Conservation (phyloP, 2,113 vertebrate species). For the Melanerpes aurifrons region DNA sequence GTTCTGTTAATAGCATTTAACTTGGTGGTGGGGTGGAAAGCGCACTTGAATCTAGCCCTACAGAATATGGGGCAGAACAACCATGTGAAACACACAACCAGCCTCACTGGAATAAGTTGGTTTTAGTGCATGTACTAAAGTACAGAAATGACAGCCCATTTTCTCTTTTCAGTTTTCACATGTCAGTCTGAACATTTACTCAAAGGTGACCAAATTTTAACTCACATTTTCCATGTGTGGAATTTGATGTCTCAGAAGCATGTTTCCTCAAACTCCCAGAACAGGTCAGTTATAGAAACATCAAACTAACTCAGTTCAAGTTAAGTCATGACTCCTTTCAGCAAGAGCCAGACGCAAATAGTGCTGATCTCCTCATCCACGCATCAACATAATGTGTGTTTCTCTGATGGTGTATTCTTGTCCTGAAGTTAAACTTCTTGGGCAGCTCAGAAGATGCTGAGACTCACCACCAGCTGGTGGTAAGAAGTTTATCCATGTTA, state of each 20-base stretch:
- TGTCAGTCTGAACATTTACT: background rate
- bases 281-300: background rate
- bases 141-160: background rate
- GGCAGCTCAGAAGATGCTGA: background rate
- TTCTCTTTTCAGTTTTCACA: background rate
- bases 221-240: background rate
- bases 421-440: background rate
- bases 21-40: background rate
- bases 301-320: background rate
- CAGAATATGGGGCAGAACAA: background rate
- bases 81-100: rapidly evolving
- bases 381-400: background rate
- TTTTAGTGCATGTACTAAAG: background rate
- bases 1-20: background rate
- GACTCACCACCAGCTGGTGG: rapidly evolving
- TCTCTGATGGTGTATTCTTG: background rate
- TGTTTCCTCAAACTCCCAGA: background rate
- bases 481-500: background rate
- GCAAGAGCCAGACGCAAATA: background rate
- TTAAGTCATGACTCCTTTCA: background rate
- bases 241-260: background rate
- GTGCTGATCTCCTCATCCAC: background rate
- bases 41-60: background rate
- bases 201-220: background rate
- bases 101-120: background rate